Conservation (phyloP, 2,797 vertebrate genomes). For the Botia almorhae region DNA sequence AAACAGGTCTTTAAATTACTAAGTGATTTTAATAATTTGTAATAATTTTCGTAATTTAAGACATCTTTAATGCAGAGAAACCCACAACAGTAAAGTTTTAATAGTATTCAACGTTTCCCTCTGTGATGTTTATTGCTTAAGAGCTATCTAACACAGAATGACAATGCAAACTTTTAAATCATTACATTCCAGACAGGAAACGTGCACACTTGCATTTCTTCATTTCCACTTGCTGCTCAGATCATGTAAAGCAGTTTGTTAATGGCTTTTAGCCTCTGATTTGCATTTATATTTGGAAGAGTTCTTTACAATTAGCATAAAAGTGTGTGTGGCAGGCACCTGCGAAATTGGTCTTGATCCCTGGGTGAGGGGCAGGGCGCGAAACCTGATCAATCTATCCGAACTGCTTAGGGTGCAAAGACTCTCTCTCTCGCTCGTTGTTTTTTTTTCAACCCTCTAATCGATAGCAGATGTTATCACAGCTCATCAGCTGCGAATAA, state of each 20-base stretch:
- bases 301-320: slow-evolving; percentile 55
- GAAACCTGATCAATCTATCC: slow-evolving; percentile 59
- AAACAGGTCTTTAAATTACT: too few species aligned
- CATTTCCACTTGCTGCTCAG: slow-evolving; percentile 45
- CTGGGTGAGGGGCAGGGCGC: slow-evolving; percentile 53
- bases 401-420: slow-evolving; percentile 58
- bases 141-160: neutral
- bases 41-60: too few species aligned
- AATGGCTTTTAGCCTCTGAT: slow-evolving; percentile 60
- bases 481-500: slow-evolving; percentile 64
- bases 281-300: slow-evolving; percentile 63
- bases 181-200: slow-evolving; percentile 13
- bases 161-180: slow-evolving; percentile 23
- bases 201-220: slow-evolving; percentile 36
- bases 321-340: slow-evolving; percentile 52
- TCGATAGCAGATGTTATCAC: slow-evolving; percentile 67
- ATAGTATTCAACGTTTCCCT: slow-evolving; percentile 11
- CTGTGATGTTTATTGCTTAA: slow-evolving; percentile 21
- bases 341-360: slow-evolving; percentile 58
- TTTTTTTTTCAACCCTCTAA: slow-evolving; percentile 52
- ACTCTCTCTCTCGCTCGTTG: slow-evolving; percentile 27
- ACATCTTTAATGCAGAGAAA: slow-evolving; percentile 4
- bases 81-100: neutral
- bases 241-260: slow-evolving; percentile 57
- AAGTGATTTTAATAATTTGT: too few species aligned